Conservation (phyloP, 2,797 vertebrate species). For the Percopsis omiscomaycus region DNA sequence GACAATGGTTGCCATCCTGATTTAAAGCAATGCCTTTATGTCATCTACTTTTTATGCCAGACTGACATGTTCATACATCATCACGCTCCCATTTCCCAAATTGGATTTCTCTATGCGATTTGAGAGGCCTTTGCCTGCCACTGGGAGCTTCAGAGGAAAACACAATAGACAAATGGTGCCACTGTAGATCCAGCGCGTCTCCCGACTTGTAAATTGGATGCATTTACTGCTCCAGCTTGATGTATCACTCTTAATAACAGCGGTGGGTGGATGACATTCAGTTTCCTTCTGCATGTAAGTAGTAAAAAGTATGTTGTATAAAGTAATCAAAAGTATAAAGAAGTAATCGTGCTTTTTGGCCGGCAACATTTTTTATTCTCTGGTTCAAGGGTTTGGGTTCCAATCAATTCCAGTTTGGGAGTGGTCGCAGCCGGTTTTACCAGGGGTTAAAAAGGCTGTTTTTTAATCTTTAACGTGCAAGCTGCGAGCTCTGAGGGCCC, state of each 20-base stretch:
- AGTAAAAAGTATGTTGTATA: not conserved
- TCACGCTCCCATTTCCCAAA: constrained; percentile 21
- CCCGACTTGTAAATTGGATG: constrained; percentile 18
- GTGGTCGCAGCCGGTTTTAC: constrained; percentile 22
- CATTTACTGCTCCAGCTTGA: constrained; percentile 28
- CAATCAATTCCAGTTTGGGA: constrained; percentile 12
- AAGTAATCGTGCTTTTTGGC: not conserved
- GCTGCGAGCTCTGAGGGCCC: constrained; percentile 9
- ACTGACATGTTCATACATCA: constrained; percentile 47
- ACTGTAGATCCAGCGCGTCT: constrained; percentile 24
- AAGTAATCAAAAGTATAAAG: too few species aligned
- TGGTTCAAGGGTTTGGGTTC: constrained; percentile 20
- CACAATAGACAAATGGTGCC: constrained; percentile 20
- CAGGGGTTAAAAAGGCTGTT: constrained; percentile 11
- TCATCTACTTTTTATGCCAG: constrained; percentile 25
- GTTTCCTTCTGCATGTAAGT: too few species aligned
- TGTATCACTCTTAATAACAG: constrained; percentile 40
- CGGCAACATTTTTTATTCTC: constrained; percentile 14
- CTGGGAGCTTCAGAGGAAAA: constrained; percentile 1
- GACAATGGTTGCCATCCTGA: constrained; percentile 39
- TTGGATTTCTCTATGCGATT: constrained; percentile 31
- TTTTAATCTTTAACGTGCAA: constrained; percentile 40
- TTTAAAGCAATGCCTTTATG: constrained; percentile 18
- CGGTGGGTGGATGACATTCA: not conserved
- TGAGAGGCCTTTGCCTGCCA: constrained; percentile 10